Evolutionary conservation across 1,140 invertebrate species (phyloP), one percentile per base, ranked within the genome.

Genomic region (Marisa cornuarietis): DNA sequence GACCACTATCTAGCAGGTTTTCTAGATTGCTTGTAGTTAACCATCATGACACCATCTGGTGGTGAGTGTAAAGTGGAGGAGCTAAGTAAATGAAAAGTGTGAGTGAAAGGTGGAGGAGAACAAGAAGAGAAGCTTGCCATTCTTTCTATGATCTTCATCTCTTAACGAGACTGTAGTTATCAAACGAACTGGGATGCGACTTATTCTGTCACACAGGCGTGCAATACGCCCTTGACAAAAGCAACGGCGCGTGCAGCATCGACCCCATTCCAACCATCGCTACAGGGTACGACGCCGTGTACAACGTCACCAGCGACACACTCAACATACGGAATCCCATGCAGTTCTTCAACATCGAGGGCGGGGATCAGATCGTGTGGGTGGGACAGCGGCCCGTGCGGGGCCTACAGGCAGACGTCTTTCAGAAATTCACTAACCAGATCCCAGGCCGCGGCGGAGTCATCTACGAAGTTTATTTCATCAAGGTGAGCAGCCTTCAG

Each of bases 381-480:
- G 74, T 63, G 61, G 74, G 74, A 0, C 26, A 65, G 74, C 61
- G 74, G 61, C 31, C 20, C 8, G 61, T 42, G 18, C 74, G 74
- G 9, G 74, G 74, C 4, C 61, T 62, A 18, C 31, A 76, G 11
- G 62, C 61, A 51, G 74, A 76, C 62, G 74, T 76, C 26, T 76
- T 76, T 31, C 74, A 76, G 62, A 51, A 31, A 8, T 16, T 76
- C 24, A 14, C 65, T 26, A n/a, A 26, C 74, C 20, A 65, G 26
- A 4, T 76, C 16, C 61, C 74, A 22, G 74, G 74, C 13, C 74
- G 61, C 11, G 74, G 74, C 5, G 11, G 31, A 11, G 62, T 65
- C 24, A 26, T 76, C 4, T 76, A 76, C 26, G 74, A 76, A 61
- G 74, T 76, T 4, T 76, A 76, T 61, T 76, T 76, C 74, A 31